Base-by-base conservation (phyloP, 2,113 vertebrate genomes). In the Pardalotus punctatus region DNA sequence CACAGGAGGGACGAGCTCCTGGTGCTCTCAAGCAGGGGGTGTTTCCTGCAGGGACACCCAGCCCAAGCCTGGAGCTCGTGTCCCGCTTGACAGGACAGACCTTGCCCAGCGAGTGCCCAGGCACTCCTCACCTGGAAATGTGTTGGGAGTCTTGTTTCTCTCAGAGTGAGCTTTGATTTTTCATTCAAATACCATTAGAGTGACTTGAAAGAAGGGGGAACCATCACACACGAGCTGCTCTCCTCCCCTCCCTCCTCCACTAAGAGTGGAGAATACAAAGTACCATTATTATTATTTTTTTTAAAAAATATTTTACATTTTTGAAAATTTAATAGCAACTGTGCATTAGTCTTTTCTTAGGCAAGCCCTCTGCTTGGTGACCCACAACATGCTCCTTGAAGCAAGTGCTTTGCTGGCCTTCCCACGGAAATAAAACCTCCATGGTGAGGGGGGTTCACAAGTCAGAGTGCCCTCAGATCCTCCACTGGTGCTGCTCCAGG, bases 1-100 rank as follows among this genome's bases (percentile, higher is more conserved):
- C 23, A 19, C 20, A 51, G 36, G 25, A 84, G 72, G 42, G 36
- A 57, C 36, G 58, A 70, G 43, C 35, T 53, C 20, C 17, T 42
- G 14, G 1, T 56, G 45, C 45, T 64, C 4, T 2, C 1, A 1
- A 10, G 27, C 0, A 0, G 10, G 80, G 33, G 78, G 10, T 23
- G 56, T 62, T 89, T 81, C 60, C 77, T 66, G 33, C 47, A 17
- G 69, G 47, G 50, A 27, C 0, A 2, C 11, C 22, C 6, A 0
- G 21, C 4, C 7, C 29, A 12, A 36, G 56, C 38, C 56, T 54
- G 51, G 28, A 85, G 61, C 43, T 91, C 7, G 6, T 58, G 18
- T 25, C 23, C n/a, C 1, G 0, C 45, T 7, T 24, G n/a, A 42
- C 81, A n/a, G 12, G 25, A 15, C 43, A 47, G 10, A 9, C 8